Conservation (phyloP, 2,888 invertebrate species). For the Harpagoxenus sublaevis region DNA sequence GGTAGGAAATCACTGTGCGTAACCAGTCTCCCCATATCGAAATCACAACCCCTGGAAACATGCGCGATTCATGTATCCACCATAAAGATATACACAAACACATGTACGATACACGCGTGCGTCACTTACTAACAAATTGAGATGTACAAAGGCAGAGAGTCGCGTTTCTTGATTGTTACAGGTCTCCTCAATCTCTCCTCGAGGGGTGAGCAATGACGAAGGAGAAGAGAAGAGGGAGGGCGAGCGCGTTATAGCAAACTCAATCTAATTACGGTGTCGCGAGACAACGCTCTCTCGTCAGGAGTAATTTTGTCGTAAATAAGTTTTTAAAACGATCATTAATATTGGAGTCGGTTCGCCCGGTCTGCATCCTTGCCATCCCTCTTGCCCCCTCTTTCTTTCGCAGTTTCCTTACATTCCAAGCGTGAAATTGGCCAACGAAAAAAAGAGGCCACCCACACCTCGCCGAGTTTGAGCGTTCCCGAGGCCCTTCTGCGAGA, state of each 20-base stretch:
- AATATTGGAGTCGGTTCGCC: slow-evolving; percentile 59
- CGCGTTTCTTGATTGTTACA: slow-evolving; percentile 46
- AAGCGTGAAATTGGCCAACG: slow-evolving; percentile 39
- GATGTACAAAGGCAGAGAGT: slow-evolving; percentile 50
- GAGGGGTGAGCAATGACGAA: slow-evolving; percentile 18
- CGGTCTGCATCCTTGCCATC: not conserved
- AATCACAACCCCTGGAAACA: slow-evolving; percentile 49
- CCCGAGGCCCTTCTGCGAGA: slow-evolving; percentile 68
- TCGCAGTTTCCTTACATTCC: slow-evolving; percentile 40
- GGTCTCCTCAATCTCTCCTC: slow-evolving; percentile 28
- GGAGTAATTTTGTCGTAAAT: slow-evolving; percentile 65
- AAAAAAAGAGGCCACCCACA: slow-evolving; percentile 31
- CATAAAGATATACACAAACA: slow-evolving; percentile 25
- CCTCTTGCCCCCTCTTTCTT: not conserved
- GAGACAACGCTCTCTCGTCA: slow-evolving; percentile 52
- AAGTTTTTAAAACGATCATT: slow-evolving; percentile 70
- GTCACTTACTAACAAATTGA: slow-evolving; percentile 67
- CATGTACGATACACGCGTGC: slow-evolving; percentile 16
- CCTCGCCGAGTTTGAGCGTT: slow-evolving; percentile 53
- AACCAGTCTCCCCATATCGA: slow-evolving; percentile 59
- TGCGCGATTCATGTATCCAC: slow-evolving; percentile 22
- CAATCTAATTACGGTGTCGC: slow-evolving; percentile 32
- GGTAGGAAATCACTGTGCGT: slow-evolving; percentile 71
- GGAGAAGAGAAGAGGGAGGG: not conserved
- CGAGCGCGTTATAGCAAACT: slow-evolving; percentile 2